phyloP scores from a whole-genome alignment of 2,113 vertebrate genomes.

The Corythoichthys intestinalis region DNA sequence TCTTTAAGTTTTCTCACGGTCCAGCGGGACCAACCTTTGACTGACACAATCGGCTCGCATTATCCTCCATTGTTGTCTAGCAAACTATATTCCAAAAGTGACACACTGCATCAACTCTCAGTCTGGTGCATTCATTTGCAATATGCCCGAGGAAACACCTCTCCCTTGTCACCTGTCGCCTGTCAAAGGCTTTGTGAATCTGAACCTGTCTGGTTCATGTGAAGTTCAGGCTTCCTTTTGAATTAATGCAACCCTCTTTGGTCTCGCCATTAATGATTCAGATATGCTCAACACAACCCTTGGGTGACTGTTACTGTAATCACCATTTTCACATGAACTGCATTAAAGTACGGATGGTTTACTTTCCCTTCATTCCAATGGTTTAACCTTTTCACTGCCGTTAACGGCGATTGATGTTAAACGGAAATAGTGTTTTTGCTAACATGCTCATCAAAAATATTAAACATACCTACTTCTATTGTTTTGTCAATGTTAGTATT shows the following conservation, averaged over 20 bases:
- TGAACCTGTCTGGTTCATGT: conserved; percentile 24
- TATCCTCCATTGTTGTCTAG: conserved; percentile 30
- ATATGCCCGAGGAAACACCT: conserved; percentile 14
- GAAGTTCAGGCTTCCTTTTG: conserved; percentile 33
- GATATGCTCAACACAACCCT: conserved; percentile 19
- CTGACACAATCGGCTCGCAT: conserved; percentile 31
- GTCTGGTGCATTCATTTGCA: conserved; percentile 8
- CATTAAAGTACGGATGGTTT: conserved; percentile 14
- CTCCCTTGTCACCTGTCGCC: conserved; percentile 25
- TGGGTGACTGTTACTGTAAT: conserved; percentile 26
- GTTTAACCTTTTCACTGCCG: no score
- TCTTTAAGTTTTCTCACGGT: conserved; percentile 25
- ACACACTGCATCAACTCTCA: conserved; percentile 9
- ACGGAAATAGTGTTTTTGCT: no score
- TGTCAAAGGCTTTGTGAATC: conserved; percentile 22
- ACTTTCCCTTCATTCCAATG: no score
- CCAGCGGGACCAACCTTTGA: conserved; percentile 36
- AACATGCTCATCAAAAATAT: no score
- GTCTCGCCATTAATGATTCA: conserved; percentile 26
- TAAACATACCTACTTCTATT: no score
- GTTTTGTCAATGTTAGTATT: no score
- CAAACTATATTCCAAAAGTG: conserved; percentile 29
- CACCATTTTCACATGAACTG: background rate
- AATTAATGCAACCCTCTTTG: conserved; percentile 16
- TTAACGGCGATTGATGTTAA: no score